Percentiles rank a stretch among this genome's conserved stretches.
Conservation (phyloP, 2,797 vertebrate species). For the Allobates femoralis region DNA sequence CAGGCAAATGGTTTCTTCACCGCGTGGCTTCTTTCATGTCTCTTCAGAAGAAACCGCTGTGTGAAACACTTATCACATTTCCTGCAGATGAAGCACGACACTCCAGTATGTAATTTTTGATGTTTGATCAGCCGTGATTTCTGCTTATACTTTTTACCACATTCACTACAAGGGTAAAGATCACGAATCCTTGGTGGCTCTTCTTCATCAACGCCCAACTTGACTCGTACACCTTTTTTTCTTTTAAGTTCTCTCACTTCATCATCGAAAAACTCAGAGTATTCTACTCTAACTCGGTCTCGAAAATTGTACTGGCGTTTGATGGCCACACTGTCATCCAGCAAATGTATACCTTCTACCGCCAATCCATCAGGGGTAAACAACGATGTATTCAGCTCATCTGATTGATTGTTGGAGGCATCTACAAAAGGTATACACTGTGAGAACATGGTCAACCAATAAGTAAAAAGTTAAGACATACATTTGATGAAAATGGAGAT, state of each 20-base stretch:
- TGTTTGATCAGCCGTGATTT: constrained; percentile 54
- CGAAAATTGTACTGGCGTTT: constrained; percentile 52
- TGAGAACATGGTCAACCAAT: constrained; percentile 2
- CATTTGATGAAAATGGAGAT: background rate
- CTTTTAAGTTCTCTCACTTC: constrained; percentile 33
- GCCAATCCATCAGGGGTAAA: constrained; percentile 20
- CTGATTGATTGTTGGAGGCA: background rate
- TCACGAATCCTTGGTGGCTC: background rate
- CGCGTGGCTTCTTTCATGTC: constrained; percentile 34
- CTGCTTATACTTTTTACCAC: constrained; percentile 56
- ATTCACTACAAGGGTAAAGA: constrained; percentile 53
- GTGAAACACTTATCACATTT: constrained; percentile 57
- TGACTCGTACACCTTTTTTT: constrained; percentile 13
- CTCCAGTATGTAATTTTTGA: constrained; percentile 40
- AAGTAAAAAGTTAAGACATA: background rate
- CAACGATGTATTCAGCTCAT: constrained; percentile 14
- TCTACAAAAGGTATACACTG: constrained; percentile 44
- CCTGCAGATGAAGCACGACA: constrained; percentile 34
- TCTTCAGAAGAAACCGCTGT: constrained; percentile 11
- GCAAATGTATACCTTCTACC: constrained; percentile 18
- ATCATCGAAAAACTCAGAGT: constrained; percentile 36
- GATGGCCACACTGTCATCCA: background rate
- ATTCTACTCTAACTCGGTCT: constrained; percentile 13
- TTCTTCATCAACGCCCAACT: background rate
- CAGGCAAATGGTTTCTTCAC: constrained; percentile 31